phyloP scores from a whole-genome alignment of 1,140 invertebrate species.

The Sitobion miscanthi region DNA sequence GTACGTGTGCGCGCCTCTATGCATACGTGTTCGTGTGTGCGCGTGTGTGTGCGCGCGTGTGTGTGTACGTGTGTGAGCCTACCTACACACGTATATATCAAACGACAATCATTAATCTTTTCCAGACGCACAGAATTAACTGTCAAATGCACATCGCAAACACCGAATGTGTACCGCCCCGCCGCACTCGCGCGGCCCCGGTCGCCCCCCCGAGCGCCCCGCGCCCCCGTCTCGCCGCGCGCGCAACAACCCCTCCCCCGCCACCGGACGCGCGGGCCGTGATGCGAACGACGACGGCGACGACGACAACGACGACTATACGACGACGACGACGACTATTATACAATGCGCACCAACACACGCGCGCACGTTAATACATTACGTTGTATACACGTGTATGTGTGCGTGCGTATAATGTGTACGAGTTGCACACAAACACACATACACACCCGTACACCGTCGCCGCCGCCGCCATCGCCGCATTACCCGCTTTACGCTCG shows the following conservation, averaged over 20 bases:
- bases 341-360: conserved; percentile 7
- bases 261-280: not conserved
- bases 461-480: not conserved
- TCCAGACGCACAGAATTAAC: conserved; percentile 56
- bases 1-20: not conserved
- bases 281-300: not conserved
- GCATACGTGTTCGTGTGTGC: no score
- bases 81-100: conserved; percentile 44
- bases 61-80: not conserved
- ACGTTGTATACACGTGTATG: conserved; percentile 1
- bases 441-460: not conserved
- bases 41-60: not conserved
- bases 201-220: not conserved
- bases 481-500: conserved; percentile 1
- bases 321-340: conserved; percentile 2
- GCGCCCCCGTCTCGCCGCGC: not conserved
- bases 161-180: conserved; percentile 43
- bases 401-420: not conserved
- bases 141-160: conserved; percentile 56
- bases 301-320: not conserved
- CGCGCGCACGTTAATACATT: not conserved
- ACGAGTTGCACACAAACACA: not conserved
- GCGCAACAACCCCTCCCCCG: not conserved
- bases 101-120: conserved; percentile 57
- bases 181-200: not conserved